Evolutionary conservation across 2,888 invertebrate genomes (phyloP).

Genomic region (Heliconius aoede): DNA sequence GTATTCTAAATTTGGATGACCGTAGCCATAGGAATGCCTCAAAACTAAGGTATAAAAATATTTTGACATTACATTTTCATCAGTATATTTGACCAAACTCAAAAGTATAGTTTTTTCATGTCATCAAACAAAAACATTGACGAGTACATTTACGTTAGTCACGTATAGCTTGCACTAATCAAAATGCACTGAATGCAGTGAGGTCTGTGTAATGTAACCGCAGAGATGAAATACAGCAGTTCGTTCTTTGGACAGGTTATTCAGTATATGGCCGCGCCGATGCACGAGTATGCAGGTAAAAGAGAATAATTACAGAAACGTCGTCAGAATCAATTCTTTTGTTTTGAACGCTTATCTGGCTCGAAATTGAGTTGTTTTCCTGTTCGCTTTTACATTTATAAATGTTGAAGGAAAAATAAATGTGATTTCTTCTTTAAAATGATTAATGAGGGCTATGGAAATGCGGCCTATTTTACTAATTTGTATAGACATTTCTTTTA

Average conservation of each 20-base stretch:
- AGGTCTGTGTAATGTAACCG: constrained; percentile 6
- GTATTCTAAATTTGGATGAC: neutral
- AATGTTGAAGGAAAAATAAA: neutral
- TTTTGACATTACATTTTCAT: neutral
- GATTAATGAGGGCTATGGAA: neutral
- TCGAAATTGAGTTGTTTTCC: constrained; percentile 15
- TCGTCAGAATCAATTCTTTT: constrained; percentile 32
- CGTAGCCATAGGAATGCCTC: too few relatives aligned
- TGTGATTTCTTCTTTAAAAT: constrained; percentile 7
- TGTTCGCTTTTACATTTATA: constrained; percentile 10
- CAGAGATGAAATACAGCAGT: constrained; percentile 17
- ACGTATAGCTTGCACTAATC: constrained; percentile 6
- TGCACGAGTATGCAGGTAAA: constrained; percentile 29
- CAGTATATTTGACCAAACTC: too few relatives aligned
- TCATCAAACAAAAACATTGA: neutral
- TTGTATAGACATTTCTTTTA: neutral
- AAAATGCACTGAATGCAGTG: constrained; percentile 21
- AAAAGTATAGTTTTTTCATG: neutral
- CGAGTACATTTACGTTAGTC: neutral
- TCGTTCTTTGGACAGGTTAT: constrained; percentile 33
- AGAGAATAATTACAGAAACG: constrained; percentile 31
- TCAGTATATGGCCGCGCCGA: constrained; percentile 28
- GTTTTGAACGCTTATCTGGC: constrained; percentile 18
- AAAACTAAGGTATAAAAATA: too few relatives aligned
- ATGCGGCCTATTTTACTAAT: neutral